A percentile compares a stretch with the other conserved stretches of the same genome.
These are phyloP conservation scores for Lagodon rhomboides DNA, from an alignment of 2,797 vertebrate genomes.

Conservation along the genomic window DNA sequence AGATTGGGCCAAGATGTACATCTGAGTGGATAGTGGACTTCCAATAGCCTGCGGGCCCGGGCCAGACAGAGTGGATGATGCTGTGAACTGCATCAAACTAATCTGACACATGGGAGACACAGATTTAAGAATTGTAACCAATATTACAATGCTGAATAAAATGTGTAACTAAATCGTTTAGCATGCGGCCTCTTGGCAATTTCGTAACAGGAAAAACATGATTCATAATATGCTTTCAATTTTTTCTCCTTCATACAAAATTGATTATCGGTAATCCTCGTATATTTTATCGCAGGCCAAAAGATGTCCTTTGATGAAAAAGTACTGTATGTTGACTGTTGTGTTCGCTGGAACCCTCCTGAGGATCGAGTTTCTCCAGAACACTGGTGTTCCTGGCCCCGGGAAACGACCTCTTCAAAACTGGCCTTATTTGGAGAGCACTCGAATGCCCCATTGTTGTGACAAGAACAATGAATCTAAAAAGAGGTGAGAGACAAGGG, in stretches of 20 bases:
- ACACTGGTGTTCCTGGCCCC: conserved; percentile 47
- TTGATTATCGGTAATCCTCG: conserved; percentile 4
- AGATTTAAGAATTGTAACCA: conserved; percentile 55
- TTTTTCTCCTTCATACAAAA: conserved; percentile 32
- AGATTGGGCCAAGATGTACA: conserved; percentile 76
- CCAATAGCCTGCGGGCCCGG: conserved; percentile 62
- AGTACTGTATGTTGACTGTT: conserved; percentile 10
- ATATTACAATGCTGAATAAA: conserved; percentile 46
- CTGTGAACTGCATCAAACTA: conserved; percentile 70
- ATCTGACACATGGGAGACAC: conserved; percentile 70
- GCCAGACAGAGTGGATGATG: conserved; percentile 56
- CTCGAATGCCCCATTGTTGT: conserved; percentile 73
- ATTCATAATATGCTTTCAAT: conserved; percentile 18
- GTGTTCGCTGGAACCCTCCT: conserved; percentile 32
- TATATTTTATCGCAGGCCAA: neutral
- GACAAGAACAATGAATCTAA: conserved; percentile 82
- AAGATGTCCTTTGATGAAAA: neutral
- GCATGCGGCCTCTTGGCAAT: conserved; percentile 26
- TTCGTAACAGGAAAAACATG: neutral
- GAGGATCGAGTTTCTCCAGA: conserved; percentile 60
- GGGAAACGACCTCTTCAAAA: conserved; percentile 71
- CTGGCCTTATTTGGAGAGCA: conserved; percentile 77
- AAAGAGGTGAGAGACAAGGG: conserved; percentile 71
- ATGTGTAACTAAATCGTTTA: conserved; percentile 42
- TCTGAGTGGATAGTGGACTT: conserved; percentile 74